Conservation (phyloP, 2,113 vertebrate species). For the Raja brachyura region DNA sequence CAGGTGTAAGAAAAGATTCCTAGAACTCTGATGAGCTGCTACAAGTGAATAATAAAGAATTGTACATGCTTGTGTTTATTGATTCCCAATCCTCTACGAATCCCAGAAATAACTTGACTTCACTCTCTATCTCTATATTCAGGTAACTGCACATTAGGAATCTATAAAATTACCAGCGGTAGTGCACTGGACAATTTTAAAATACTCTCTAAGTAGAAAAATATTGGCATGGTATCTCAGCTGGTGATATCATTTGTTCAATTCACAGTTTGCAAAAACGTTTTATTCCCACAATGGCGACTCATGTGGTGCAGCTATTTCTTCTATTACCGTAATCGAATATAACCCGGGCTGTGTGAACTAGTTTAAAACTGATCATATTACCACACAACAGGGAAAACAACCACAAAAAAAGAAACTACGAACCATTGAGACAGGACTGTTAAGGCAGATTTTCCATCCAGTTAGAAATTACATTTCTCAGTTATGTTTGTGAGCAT, state of each 20-base stretch:
- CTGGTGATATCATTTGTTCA: constrained; percentile 33
- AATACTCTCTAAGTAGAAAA: constrained; percentile 31
- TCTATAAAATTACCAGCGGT: constrained; percentile 4
- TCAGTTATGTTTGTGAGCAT: neutral
- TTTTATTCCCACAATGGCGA: neutral
- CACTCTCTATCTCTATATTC: neutral
- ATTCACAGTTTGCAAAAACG: constrained; percentile 22
- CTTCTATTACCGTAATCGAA: neutral
- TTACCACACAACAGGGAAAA: neutral
- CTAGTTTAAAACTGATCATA: neutral
- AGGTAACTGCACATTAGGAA: neutral
- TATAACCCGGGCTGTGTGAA: neutral
- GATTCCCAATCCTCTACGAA: neutral
- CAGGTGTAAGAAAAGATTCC: neutral
- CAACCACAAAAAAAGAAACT: neutral
- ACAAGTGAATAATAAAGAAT: constrained; percentile 6
- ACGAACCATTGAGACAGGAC: neutral
- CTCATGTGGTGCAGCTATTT: neutral
- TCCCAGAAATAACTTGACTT: neutral
- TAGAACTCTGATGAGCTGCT: neutral
- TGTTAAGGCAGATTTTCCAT: neutral
- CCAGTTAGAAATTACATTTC: constrained; percentile 2
- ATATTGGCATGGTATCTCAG: constrained; percentile 35
- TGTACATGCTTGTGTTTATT: neutral
- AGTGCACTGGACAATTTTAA: constrained; percentile 26